Evolutionary conservation across 2,797 vertebrate genomes (phyloP).

Genomic region (Meda fulgida): DNA sequence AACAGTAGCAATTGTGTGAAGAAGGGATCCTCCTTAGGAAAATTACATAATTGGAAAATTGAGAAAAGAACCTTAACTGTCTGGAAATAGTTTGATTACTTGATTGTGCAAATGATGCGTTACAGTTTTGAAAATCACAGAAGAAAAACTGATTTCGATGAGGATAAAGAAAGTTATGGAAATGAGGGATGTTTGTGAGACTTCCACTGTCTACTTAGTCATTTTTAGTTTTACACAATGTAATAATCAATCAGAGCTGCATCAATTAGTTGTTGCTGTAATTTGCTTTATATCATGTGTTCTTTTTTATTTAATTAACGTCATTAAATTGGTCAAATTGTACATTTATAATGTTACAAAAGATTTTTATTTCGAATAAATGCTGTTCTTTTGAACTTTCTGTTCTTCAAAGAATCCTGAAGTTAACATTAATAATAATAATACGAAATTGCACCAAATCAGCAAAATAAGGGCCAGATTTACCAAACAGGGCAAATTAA

Average conservation of each 20-base stretch:
- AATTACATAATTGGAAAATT: background rate
- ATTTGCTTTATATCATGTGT: background rate
- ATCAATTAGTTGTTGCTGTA: background rate
- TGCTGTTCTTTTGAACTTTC: no score
- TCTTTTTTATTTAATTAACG: background rate
- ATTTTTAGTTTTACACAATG: background rate
- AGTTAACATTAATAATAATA: no score
- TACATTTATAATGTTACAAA: no score
- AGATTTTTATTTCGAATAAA: no score
- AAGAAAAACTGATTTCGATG: background rate
- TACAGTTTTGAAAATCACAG: background rate
- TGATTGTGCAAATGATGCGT: constrained; percentile 1
- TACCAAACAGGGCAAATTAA: no score
- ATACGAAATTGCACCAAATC: background rate
- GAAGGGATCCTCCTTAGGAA: background rate
- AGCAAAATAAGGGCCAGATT: no score
- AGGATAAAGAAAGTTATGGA: background rate
- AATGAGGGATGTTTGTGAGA: background rate
- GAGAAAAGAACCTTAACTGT: background rate
- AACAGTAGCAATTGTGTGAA: background rate
- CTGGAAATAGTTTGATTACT: background rate
- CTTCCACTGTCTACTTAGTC: background rate
- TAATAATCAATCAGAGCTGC: background rate
- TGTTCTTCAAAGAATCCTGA: no score
- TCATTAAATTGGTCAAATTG: no score